Evolutionary conservation across 2,888 invertebrate species (phyloP), one percentile per base, ranked within the genome.

Genomic region (Cephus runcator): DNA sequence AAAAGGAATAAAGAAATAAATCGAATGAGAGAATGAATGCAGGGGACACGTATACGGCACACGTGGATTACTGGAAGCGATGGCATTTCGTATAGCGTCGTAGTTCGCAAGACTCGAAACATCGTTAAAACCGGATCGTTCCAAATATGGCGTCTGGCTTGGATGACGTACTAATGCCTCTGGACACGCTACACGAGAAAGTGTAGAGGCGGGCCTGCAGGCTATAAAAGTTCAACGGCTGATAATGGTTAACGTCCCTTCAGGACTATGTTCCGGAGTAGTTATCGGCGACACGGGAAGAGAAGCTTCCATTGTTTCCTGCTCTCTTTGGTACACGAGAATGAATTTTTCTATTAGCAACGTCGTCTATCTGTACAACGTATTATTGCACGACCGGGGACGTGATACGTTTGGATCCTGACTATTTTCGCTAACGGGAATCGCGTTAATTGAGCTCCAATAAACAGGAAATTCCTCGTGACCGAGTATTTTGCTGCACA

Each of bases 101-200:
- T 23, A 56, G 56, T 23, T 56, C 56, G 56, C 56, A 40, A 23
- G 56, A 56, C 56, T 56, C 2, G 56, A 56, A 56, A 56, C 23
- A 79, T 80, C 80, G 77, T 73, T 80, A 80, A 82, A 86, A 86
- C 84, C 83, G 84, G 85, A 86, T 84, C 82, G 83, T 83, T 83
- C 83, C 82, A 81, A 82, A 85, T 84, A 83, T 73, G 76, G 78
- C 69, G 76, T 78, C 78, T 69, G 69, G 69, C 23, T 74, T 73
- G 73, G 40, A 79, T 69, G 73, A n/a, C 73, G 77, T 74, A 73
- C 76, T 33, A 73, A 68, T 69, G 73, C 36, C 68, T 23, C 68
- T 56, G 75, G 34, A 33, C 74, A 75, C 73, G 78, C 71, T 82
- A 75, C 74, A 75, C 80, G 76, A 75, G 75, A 71, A 76, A 71